Evolutionary conservation across 2,113 vertebrate genomes (phyloP).

Genomic region (Chionis minor): DNA sequence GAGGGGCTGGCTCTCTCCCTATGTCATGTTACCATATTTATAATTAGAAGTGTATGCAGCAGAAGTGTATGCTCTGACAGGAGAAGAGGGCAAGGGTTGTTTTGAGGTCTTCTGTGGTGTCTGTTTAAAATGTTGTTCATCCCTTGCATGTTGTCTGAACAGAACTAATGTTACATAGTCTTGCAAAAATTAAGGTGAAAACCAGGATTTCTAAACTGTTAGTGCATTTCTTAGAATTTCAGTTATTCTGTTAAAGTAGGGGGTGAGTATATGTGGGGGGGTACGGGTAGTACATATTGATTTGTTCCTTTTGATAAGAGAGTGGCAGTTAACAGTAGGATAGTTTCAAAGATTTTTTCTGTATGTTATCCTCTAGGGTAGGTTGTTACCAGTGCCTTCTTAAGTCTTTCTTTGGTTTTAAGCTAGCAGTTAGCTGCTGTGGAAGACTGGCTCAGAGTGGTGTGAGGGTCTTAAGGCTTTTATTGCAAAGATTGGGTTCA

Average conservation of each 20-base stretch:
- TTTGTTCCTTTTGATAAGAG: not conserved
- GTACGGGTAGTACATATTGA: accelerated
- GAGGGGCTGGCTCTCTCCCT: not conserved
- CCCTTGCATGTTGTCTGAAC: not conserved
- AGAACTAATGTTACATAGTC: not conserved
- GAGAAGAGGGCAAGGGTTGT: conserved; percentile 25
- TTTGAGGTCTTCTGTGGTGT: conserved; percentile 9
- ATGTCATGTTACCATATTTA: conserved; percentile 54
- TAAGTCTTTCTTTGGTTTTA: not conserved
- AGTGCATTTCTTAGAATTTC: not conserved
- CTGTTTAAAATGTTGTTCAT: not conserved
- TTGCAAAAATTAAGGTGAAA: not conserved
- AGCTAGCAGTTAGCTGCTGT: not conserved
- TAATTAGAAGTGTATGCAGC: conserved; percentile 26
- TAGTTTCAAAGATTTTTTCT: not conserved
- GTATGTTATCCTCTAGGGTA: not conserved
- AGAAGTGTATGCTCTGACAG: not conserved
- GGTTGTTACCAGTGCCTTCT: not conserved
- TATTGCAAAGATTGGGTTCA: not conserved
- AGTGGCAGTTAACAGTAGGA: not conserved
- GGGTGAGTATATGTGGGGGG: not conserved
- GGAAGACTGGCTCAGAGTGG: not conserved
- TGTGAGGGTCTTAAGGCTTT: not conserved
- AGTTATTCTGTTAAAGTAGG: not conserved
- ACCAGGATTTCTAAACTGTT: not conserved